Evolutionary conservation across 2,888 invertebrate species (phyloP).

Genomic region (Trimorus sp.): DNA sequence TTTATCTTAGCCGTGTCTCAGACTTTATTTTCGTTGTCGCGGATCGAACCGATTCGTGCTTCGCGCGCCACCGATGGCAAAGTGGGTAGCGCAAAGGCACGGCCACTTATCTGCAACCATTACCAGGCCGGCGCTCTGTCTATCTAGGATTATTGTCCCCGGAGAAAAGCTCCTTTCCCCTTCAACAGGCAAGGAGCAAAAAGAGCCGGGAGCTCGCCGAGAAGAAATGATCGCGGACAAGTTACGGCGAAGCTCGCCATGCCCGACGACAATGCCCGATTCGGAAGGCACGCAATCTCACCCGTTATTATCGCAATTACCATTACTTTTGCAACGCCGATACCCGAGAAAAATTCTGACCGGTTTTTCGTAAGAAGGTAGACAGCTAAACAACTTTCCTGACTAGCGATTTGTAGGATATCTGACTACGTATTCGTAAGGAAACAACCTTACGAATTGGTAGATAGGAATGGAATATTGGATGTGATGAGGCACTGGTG

Average conservation of each 20-base stretch:
- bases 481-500: too few species aligned
- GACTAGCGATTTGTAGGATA: too few species aligned
- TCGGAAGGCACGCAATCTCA: conserved; percentile 27
- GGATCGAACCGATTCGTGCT: conserved; percentile 49
- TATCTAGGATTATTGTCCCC: conserved; percentile 53
- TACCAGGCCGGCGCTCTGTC: conserved; percentile 36
- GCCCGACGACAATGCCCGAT: conserved; percentile 25
- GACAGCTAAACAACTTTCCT: too few species aligned
- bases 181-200: conserved; percentile 33
- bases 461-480: too few species aligned
- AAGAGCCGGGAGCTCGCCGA: conserved; percentile 16
- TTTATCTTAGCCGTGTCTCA: conserved; percentile 47
- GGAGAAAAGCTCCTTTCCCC: conserved; percentile 42
- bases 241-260: conserved; percentile 13
- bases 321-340: conserved; percentile 37
- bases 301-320: conserved; percentile 36
- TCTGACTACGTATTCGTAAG: too few species aligned
- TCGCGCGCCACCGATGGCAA: conserved; percentile 21
- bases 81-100: conserved; percentile 42
- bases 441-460: too few species aligned
- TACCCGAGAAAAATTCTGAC: not conserved
- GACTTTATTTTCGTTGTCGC: conserved; percentile 59
- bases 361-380: too few species aligned
- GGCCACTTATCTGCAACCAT: conserved; percentile 54
- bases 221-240: conserved; percentile 19